Base-by-base conservation (phyloP, 2,113 vertebrate species). In the Smithornis capensis region DNA sequence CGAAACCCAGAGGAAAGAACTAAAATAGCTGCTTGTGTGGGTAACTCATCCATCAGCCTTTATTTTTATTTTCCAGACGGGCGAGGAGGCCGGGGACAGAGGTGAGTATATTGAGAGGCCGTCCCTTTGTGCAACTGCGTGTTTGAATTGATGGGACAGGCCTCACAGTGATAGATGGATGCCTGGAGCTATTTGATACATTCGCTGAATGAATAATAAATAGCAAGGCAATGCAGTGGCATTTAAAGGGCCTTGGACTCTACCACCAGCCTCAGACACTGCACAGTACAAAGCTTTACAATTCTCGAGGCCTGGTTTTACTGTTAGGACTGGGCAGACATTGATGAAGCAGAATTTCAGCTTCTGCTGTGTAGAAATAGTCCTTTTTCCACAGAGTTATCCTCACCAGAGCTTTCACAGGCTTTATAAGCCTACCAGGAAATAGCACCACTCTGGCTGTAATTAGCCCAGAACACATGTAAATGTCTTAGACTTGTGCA, bases 121-220 rank as follows among this genome's bases (percentile, higher is more conserved):
- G 0, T 49, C 56, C 71, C 64, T 93, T 83, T 68, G 79, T 70
- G 82, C 55, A 74, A 71, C 59, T 86, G 47, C 1, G 0, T 63
- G 29, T 78, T 95, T 12, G 3, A 81, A 95, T 86, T 91, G 83
- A 90, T 83, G 76, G 88, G 76, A 74, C 57, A 80, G 88, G 59
- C 69, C 85, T 88, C 85, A 77, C 31, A 86, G 70, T 83, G 93
- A 94, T 76, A 94, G 90, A 95, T 90, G 56, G 68, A 55, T 70
- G 92, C 90, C 95, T 83, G 69, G 53, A 94, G 93, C 91, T 83
- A 38, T 92, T 95, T 75, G 88, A 92, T 92, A 90, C 82, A 77
- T 75, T 92, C 85, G 49, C 93, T 19, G 75, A 74, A 96, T 92
- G 71, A 96, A 94, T 95, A 93, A 96, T 86, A 96, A 90, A 96